These are phyloP conservation scores for Sussaba pulchella DNA, from an alignment of 2,888 invertebrate species.

Conservation along the genomic window DNA sequence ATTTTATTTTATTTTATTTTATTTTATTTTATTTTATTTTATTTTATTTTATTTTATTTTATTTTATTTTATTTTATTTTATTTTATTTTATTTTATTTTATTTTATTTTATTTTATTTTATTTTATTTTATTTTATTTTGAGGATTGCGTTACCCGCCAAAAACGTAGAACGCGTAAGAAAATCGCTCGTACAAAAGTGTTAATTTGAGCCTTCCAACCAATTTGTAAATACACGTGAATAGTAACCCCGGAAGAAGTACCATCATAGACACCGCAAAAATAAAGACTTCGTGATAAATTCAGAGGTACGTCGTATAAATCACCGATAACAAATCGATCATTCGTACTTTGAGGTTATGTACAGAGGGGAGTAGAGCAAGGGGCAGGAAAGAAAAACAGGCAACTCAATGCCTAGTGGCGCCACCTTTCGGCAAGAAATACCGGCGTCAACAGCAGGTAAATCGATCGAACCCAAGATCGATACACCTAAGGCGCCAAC, in stretches of 20 bases:
- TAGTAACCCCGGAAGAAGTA: background rate
- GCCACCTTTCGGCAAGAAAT: background rate
- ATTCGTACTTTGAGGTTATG: slow-evolving; percentile 7
- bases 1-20: too few species aligned
- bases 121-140: too few species aligned
- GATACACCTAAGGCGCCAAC: slow-evolving; percentile 86
- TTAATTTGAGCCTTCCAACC: background rate
- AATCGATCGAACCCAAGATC: slow-evolving; percentile 78
- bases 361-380: background rate
- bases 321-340: background rate
- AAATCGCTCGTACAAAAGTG: background rate
- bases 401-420: background rate
- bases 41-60: too few species aligned
- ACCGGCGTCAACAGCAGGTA: background rate
- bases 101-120: too few species aligned
- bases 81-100: too few species aligned
- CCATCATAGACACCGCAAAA: background rate
- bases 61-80: too few species aligned
- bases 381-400: background rate
- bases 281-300: background rate
- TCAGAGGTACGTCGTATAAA: background rate
- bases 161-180: background rate
- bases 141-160: background rate
- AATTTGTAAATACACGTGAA: background rate
- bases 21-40: too few species aligned